Evolutionary conservation across 2,797 vertebrate genomes (phyloP).

Genomic region (Margarornis squamiger): DNA sequence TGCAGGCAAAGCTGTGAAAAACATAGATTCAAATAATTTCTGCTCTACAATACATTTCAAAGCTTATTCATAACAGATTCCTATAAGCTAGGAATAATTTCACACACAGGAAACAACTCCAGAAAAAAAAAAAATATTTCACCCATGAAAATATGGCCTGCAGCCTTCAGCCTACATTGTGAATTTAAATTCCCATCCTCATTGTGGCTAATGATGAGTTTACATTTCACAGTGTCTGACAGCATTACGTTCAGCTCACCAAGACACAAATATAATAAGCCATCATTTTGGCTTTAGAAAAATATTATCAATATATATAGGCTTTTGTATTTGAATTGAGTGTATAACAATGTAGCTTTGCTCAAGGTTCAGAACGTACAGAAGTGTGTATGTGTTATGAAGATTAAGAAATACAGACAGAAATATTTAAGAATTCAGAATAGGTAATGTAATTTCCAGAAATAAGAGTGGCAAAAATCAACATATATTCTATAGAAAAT

Average conservation of each 20-base stretch:
- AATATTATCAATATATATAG: background rate
- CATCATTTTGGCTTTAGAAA: background rate
- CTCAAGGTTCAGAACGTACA: background rate
- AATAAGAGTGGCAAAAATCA: background rate
- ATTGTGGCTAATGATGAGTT: conserved; percentile 20
- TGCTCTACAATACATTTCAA: background rate
- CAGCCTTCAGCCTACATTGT: background rate
- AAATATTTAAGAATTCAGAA: background rate
- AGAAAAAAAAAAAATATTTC: background rate
- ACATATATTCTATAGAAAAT: background rate
- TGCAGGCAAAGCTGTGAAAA: background rate
- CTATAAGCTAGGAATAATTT: conserved; percentile 11
- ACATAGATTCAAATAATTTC: background rate
- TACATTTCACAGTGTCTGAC: conserved; percentile 34
- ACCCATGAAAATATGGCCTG: background rate
- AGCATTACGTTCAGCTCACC: conserved; percentile 12
- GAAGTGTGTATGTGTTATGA: background rate
- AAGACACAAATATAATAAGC: background rate
- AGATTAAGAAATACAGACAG: background rate
- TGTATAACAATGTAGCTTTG: background rate
- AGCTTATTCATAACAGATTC: background rate
- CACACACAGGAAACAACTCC: background rate
- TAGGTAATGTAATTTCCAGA: background rate
- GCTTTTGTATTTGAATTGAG: background rate
- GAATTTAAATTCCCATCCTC: conserved; percentile 13